phyloP scores from a whole-genome alignment of 2,888 invertebrate genomes.

The Muschampia plurimacula region DNA sequence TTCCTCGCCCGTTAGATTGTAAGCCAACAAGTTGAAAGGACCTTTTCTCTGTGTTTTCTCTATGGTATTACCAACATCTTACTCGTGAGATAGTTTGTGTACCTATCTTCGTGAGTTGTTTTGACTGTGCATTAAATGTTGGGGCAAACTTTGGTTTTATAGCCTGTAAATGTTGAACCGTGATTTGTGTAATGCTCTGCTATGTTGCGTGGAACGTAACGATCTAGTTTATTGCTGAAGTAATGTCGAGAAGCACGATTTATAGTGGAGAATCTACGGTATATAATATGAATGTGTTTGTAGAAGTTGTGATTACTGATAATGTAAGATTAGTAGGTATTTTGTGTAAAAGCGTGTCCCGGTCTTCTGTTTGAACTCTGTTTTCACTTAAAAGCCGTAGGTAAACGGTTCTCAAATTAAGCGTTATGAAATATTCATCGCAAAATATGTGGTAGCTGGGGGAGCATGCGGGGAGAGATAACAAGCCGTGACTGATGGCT shows the following conservation, averaged over 20 bases:
- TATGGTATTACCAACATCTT: background rate
- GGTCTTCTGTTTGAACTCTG: no score
- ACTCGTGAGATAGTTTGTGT: background rate
- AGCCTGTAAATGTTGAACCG: slow-evolving; percentile 16
- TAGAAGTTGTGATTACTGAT: background rate
- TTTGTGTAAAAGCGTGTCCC: background rate
- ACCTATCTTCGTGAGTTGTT: slow-evolving; percentile 4
- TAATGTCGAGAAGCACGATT: slow-evolving; percentile 1
- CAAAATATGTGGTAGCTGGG: no score
- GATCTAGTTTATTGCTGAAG: slow-evolving; percentile 6
- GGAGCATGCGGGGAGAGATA: no score
- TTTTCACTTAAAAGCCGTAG: no score
- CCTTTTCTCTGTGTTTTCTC: background rate
- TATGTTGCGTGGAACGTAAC: slow-evolving; percentile 15
- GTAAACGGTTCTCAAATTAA: no score
- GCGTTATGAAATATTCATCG: no score
- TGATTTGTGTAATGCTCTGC: slow-evolving; percentile 16
- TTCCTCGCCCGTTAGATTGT: no score
- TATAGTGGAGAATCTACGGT: background rate
- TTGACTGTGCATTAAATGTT: slow-evolving; percentile 15
- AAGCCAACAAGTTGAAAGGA: background rate
- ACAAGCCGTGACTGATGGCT: no score
- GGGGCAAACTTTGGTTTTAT: slow-evolving; percentile 5
- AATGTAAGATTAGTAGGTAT: background rate
- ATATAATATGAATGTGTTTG: background rate